phyloP scores from a whole-genome alignment of 2,888 invertebrate genomes.

The Tetramorium bicarinatum region DNA sequence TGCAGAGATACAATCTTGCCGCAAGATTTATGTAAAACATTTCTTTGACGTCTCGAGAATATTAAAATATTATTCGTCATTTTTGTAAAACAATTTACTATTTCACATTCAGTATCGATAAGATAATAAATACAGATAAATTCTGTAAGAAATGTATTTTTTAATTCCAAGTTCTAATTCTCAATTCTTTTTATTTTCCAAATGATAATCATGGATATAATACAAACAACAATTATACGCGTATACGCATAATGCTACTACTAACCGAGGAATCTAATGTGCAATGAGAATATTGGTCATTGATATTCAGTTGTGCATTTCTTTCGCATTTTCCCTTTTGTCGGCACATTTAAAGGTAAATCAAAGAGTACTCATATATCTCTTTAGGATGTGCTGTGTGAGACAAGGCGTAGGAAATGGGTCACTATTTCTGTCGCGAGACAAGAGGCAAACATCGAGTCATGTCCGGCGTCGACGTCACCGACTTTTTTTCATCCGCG shows the following conservation, averaged over 20 bases:
- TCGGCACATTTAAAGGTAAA: slow-evolving; percentile 24
- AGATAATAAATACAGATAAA: not conserved
- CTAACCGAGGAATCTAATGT: not conserved
- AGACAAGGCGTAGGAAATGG: slow-evolving; percentile 67
- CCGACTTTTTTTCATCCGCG: slow-evolving; percentile 60
- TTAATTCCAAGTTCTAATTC: not conserved
- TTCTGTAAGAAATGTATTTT: not conserved
- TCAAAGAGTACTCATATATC: slow-evolving; percentile 65
- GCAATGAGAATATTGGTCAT: slow-evolving; percentile 3
- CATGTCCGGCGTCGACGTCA: slow-evolving; percentile 53
- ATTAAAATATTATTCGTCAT: not conserved
- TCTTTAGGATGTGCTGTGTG: slow-evolving; percentile 43
- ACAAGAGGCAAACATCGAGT: slow-evolving; percentile 70
- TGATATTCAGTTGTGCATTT: slow-evolving; percentile 25
- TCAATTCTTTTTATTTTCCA: not conserved
- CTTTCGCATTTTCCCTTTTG: slow-evolving; percentile 30
- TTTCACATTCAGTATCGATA: not conserved
- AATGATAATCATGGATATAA: not conserved
- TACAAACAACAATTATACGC: not conserved
- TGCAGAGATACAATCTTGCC: not conserved
- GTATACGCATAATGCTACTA: not conserved
- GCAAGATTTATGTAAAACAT: not conserved
- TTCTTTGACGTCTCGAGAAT: not conserved
- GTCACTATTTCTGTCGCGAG: slow-evolving; percentile 76
- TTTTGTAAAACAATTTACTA: not conserved